Evolutionary conservation across 2,797 vertebrate genomes (phyloP), one percentile per base, ranked within the genome.

Genomic region (Myotis planiceps): DNA sequence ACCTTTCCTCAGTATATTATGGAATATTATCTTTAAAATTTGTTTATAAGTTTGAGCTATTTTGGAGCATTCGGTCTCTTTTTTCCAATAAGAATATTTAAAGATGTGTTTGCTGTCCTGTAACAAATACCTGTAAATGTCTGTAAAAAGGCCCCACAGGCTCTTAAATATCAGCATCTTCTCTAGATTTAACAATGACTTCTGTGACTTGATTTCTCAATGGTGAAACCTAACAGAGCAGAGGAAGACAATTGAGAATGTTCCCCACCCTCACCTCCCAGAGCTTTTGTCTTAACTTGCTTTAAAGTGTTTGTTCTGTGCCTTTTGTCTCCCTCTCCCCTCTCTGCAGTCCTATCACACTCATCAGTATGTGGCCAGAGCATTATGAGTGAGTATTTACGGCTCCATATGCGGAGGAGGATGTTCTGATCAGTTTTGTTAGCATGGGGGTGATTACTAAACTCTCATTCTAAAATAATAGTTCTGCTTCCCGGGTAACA

Each of bases 341-440:
- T 97, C 85, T 96, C 98, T 99, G 95, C 99, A 99, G 99, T 98
- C 99, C 99, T 93, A 99, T 99, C 98, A 99, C 99, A 95, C 99
- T 99, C 99, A 99, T 99, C 99, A 99, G 99, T 99, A 99, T 99
- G 99, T 99, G 99, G 99, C 99, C 99, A 96, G 99, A 99, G 98
- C 99, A 99, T 98, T 99, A 99, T 96, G 99, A 99, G 99, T 99
- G 98, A 99, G 99, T 99, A 99, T 91, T 90, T 96, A 71, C 60
- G 96, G 94, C 10, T 45, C 71, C 55, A 9, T 91, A 0, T 88
- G 88, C 90, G 53, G 68, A 90, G 83, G 53, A 19, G 86, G 65
- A 5, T 92, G 29, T 49, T 94, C 89, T 34, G 51, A 87, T 88
- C 80, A 19, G 37, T 92, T 53, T 82, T 25, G 14, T 51, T 80